Percentiles rank a stretch among this genome's conserved stretches.
These are phyloP conservation scores for Sardinella longiceps DNA, from an alignment of 2,797 vertebrate genomes.

Conservation along the genomic window DNA sequence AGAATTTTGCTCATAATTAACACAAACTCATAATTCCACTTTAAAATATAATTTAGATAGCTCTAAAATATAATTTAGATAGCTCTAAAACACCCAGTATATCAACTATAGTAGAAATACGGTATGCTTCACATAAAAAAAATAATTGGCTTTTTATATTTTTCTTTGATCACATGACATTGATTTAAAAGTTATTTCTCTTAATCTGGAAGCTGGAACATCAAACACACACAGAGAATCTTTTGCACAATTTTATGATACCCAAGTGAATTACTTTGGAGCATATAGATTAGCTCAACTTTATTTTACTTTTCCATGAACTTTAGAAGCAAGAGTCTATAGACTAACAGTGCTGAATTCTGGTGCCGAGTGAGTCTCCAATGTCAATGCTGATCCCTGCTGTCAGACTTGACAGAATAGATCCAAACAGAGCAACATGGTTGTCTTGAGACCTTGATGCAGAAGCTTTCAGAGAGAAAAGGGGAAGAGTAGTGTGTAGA, in stretches of 20 bases:
- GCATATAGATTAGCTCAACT: not conserved
- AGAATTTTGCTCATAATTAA: too few relatives aligned
- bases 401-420: not conserved
- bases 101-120: not conserved
- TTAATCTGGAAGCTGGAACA: too few relatives aligned
- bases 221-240: too few relatives aligned
- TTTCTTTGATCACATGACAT: not conserved
- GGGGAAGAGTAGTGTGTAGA: too few relatives aligned
- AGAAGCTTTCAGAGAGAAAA: not conserved
- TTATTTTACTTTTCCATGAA: not conserved
- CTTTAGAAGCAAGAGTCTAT: too few relatives aligned
- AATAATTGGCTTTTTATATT: not conserved
- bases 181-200: not conserved
- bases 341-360: not conserved
- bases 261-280: too few relatives aligned
- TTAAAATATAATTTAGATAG: not conserved
- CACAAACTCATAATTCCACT: not conserved
- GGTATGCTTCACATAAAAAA: not conserved
- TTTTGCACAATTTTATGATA: not conserved
- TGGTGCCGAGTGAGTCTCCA: not conserved
- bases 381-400: not conserved
- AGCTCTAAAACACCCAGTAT: not conserved
- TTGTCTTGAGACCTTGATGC: not conserved
- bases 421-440: not conserved
- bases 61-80: not conserved